Conservation (phyloP, 2,113 vertebrate species). For the Alectura lathami region DNA sequence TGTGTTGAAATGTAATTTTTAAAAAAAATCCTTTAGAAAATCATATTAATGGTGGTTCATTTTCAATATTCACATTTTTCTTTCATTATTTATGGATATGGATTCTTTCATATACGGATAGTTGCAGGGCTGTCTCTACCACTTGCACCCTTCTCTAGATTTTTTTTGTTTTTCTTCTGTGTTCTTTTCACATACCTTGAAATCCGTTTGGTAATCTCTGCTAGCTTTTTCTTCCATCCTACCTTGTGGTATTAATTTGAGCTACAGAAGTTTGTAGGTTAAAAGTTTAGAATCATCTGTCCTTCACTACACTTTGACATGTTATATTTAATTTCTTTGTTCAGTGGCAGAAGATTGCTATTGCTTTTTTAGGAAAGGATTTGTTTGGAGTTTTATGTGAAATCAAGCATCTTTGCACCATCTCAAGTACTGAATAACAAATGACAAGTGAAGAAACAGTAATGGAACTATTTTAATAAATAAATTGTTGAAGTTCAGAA, state of each 20-base stretch:
- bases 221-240: neutral
- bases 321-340: neutral
- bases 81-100: neutral
- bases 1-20: neutral
- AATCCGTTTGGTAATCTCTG: neutral
- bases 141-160: neutral
- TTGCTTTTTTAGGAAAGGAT: neutral
- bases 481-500: neutral
- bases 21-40: neutral
- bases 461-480: neutral
- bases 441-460: neutral
- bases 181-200: neutral
- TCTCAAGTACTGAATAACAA: neutral
- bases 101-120: neutral
- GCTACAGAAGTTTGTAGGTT: neutral
- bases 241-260: neutral
- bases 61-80: neutral
- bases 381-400: neutral
- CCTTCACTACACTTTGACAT: neutral
- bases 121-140: neutral
- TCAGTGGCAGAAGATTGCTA: neutral
- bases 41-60: neutral
- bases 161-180: neutral
- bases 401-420: neutral
- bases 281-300: neutral